These are phyloP conservation scores for Enteromius thamalakanensis DNA, from an alignment of 2,797 vertebrate species.

Conservation along the genomic window DNA sequence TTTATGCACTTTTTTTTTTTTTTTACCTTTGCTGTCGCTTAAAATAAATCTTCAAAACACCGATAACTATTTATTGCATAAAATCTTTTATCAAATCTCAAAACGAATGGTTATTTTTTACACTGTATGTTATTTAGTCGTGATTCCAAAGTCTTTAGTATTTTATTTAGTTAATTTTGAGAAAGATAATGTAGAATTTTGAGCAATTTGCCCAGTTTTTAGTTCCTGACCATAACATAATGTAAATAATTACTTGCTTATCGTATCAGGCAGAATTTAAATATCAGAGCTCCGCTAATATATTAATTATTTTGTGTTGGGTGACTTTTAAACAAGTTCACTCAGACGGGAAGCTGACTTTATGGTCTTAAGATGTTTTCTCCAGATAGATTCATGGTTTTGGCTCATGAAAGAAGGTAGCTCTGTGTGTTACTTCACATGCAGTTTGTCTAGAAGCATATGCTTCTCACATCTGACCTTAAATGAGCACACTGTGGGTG, in stretches of 20 bases:
- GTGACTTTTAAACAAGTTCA: background rate
- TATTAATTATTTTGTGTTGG: background rate
- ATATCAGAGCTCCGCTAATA: background rate
- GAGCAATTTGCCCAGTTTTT: background rate
- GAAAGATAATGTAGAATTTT: background rate
- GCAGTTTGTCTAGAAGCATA: conserved; percentile 9
- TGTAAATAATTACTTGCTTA: background rate
- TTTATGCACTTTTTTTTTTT: no score
- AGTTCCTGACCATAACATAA: background rate
- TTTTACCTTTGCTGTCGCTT: no score
- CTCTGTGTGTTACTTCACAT: background rate
- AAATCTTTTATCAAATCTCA: background rate
- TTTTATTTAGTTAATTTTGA: background rate
- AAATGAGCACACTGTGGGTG: conserved; percentile 19
- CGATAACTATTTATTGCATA: no score
- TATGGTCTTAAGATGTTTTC: conserved; percentile 35
- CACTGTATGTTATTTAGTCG: background rate
- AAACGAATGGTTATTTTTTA: background rate
- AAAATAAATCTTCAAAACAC: no score
- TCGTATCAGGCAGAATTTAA: conserved; percentile 8
- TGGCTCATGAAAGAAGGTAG: conserved; percentile 18
- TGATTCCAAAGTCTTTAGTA: background rate
- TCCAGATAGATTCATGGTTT: conserved; percentile 1
- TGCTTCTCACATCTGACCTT: conserved; percentile 29
- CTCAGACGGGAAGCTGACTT: conserved; percentile 1